These are phyloP conservation scores for Melopsittacus undulatus DNA, from an alignment of 2,797 vertebrate genomes.

Conservation along the genomic window DNA sequence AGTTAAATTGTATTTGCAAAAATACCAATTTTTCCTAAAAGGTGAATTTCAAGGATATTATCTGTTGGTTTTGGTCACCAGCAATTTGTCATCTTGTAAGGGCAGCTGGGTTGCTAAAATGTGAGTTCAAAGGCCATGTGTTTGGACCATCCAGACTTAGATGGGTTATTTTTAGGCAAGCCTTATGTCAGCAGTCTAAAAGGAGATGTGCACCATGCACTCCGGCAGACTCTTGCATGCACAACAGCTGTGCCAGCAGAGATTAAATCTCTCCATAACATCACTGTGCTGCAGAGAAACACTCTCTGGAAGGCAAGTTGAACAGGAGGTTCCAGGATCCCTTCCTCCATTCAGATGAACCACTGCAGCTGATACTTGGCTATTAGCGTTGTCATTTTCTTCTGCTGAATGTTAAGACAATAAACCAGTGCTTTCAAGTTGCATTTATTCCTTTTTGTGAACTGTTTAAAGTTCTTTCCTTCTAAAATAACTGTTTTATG, in stretches of 20 bases:
- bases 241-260: neutral
- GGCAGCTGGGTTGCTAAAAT: neutral
- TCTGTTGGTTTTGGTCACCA: neutral
- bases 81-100: neutral
- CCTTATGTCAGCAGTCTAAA: neutral
- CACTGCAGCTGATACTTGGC: neutral
- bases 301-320: neutral
- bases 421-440: neutral
- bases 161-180: neutral
- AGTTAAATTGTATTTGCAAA: neutral
- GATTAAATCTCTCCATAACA: neutral
- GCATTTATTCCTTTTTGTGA: neutral
- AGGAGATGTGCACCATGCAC: neutral
- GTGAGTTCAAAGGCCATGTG: neutral
- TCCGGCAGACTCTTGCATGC: neutral
- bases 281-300: neutral
- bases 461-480: neutral
- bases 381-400: neutral
- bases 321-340: neutral
- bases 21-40: accelerated
- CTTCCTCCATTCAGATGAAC: neutral
- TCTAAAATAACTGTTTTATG: neutral
- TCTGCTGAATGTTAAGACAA: neutral
- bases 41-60: neutral
- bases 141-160: neutral